Evolutionary conservation across 2,113 vertebrate species (phyloP), one percentile per base, ranked within the genome.

Genomic region (Meleagris gallopavo): DNA sequence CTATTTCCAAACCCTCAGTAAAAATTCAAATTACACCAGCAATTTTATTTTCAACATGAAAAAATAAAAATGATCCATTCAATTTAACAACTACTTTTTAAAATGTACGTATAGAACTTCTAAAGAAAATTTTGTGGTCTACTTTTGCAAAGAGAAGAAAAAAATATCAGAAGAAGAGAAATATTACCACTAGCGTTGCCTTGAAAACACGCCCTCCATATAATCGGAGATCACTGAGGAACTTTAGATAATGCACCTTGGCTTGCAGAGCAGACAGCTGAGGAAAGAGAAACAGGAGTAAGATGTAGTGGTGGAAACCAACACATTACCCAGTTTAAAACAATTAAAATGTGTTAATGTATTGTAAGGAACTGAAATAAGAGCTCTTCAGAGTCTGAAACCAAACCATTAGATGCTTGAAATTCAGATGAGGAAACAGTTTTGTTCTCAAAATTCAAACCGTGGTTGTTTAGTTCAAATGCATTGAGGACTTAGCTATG

Each of bases 161-260:
- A 84, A 94, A 66, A 76, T 24, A 76, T 41, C 45, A 92, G 90
- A 34, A 73, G 21, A 94, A 60, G 50, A 62, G 79, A 75, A 90
- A 83, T 75, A 98, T 99, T 98, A 99, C 99, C 97, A 99, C 96
- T 77, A 99, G 97, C 9, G 98, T 98, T 69, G 99, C 99, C 97
- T 99, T 99, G 97, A 99, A 99, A 75, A 99, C 99, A 69, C 99
- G 98, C 60, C 99, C 99, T 83, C 99, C 99, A 20, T 99, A 99
- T 45, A 99, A 97, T 80, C 99, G 97, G 86, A 99, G 97, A 92
- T 99, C 99, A 94, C 98, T 99, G 97, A 99, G 99, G 96, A 99
- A 99, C 97, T 99, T 99, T 88, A 99, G 98, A 97, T 99, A 99
- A 97, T 99, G 99, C 52, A 99, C 99, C 97, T 99, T 99, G 92